phyloP scores from a whole-genome alignment of 2,113 vertebrate species.

The Cercocebus atys region DNA sequence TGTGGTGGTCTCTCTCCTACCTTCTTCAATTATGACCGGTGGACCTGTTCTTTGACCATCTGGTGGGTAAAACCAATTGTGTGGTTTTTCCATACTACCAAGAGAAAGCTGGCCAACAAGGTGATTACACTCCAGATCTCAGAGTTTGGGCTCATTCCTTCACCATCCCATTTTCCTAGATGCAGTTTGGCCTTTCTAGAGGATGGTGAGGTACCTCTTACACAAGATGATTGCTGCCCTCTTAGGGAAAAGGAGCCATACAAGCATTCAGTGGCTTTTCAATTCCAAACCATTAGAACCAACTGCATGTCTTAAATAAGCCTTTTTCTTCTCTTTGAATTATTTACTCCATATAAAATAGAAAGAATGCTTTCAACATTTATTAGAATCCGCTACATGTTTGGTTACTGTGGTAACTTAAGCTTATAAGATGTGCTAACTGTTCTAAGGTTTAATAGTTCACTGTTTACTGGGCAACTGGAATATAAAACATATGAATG shows the following conservation, averaged over 20 bases:
- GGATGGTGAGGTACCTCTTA: neutral
- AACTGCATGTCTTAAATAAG: neutral
- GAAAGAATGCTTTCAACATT: neutral
- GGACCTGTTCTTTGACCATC: neutral
- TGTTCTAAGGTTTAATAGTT: neutral
- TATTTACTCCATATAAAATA: neutral
- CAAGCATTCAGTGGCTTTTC: neutral
- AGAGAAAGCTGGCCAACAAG: neutral
- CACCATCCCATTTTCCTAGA: neutral
- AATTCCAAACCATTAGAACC: neutral
- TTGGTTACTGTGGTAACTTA: neutral
- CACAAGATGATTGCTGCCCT: neutral
- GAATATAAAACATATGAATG: neutral
- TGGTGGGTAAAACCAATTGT: neutral
- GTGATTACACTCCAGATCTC: neutral
- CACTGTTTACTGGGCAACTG: neutral
- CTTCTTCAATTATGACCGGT: neutral
- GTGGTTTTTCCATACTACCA: neutral
- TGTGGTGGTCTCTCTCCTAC: neutral
- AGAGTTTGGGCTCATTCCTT: accelerated
- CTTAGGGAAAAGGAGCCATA: too few relatives aligned
- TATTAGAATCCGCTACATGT: neutral
- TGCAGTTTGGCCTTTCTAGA: neutral
- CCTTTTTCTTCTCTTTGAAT: neutral
- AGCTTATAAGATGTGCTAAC: neutral